Conservation (phyloP, 92 coral and sea anemone species). For the Metridium senile region DNA sequence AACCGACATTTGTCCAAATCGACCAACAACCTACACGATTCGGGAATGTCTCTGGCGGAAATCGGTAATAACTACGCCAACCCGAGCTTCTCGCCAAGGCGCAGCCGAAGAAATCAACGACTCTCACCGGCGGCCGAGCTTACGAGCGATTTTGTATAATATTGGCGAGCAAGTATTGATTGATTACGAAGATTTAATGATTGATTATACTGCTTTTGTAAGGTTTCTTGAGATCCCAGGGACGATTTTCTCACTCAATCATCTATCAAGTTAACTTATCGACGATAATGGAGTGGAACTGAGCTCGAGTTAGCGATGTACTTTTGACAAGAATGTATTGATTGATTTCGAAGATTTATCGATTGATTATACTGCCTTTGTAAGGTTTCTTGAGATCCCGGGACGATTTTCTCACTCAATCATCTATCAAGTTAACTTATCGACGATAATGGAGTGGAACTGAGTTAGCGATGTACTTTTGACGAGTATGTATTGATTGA, state of each 20-base stretch:
- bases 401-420: too few relatives aligned
- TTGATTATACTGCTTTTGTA: neutral
- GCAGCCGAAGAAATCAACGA: conserved; percentile 60
- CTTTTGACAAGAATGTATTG: neutral
- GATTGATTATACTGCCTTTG: neutral
- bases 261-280: too few relatives aligned
- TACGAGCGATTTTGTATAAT: conserved; percentile 70
- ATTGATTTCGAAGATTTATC: neutral
- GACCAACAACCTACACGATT: conserved; percentile 40
- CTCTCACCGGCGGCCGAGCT: conserved; percentile 73
- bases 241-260: too few relatives aligned
- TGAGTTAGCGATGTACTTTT: too few relatives aligned
- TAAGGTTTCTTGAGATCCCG: neutral
- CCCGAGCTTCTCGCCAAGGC: conserved; percentile 32
- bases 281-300: too few relatives aligned
- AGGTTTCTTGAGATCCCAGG: neutral
- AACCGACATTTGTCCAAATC: conserved; percentile 81
- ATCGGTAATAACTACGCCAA: conserved; percentile 20
- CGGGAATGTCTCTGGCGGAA: conserved; percentile 46
- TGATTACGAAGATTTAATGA: neutral
- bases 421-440: too few relatives aligned
- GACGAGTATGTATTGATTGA: neutral
- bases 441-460: too few relatives aligned
- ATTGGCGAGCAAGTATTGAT: neutral
- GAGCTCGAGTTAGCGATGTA: too few relatives aligned